phyloP scores from a whole-genome alignment of 2,888 invertebrate species.

The Dasysyrphus albostriatus region DNA sequence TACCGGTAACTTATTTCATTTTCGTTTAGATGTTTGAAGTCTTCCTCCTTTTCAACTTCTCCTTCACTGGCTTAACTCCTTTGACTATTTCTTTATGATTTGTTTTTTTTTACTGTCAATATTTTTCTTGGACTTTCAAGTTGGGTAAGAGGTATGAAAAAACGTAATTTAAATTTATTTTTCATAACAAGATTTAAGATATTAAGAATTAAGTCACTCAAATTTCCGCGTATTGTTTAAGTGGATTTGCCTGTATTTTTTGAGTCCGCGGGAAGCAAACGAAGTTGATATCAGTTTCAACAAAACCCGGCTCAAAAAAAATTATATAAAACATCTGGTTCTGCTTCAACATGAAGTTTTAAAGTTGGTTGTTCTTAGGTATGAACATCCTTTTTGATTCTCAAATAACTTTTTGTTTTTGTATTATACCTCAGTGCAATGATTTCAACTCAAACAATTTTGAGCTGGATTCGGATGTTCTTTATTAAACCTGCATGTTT shows the following conservation, averaged over 20 bases:
- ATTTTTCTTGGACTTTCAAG: no score
- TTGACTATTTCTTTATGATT: no score
- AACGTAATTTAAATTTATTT: no score
- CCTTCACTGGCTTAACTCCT: no score
- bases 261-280: constrained; percentile 22
- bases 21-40: no score
- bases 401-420: neutral
- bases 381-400: constrained; percentile 25
- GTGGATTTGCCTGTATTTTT: neutral
- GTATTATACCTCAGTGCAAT: constrained; percentile 21
- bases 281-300: constrained; percentile 51
- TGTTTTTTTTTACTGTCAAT: no score
- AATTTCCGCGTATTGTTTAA: neutral
- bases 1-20: no score
- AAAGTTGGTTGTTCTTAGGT: neutral
- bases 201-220: no score
- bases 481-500: neutral
- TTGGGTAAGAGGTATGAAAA: no score
- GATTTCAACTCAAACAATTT: constrained; percentile 23
- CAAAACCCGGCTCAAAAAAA: constrained; percentile 40
- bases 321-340: constrained; percentile 55
- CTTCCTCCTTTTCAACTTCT: no score
- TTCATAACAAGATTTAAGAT: no score
- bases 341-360: constrained; percentile 8
- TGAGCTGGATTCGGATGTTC: constrained; percentile 22